Evolutionary conservation across 2,888 invertebrate species (phyloP).

Genomic region (Baccha elongata): DNA sequence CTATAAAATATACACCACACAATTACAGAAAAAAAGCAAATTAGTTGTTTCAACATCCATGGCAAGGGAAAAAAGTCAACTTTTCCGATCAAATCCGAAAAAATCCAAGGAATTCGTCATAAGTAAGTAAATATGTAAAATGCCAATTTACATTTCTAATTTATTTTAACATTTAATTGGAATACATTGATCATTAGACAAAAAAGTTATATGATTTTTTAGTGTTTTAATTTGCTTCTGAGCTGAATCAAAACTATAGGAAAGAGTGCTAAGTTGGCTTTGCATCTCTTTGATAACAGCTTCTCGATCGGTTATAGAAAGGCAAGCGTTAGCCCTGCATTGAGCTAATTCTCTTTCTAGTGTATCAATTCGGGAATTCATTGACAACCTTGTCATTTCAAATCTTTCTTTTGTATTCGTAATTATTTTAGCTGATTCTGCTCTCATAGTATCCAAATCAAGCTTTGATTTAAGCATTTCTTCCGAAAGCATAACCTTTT

Average conservation of each 20-base stretch:
- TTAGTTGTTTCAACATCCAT: no score
- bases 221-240: constrained; percentile 81
- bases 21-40: no score
- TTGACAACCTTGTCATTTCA: constrained; percentile 77
- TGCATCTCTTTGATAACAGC: constrained; percentile 81
- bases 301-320: constrained; percentile 81
- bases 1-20: no score
- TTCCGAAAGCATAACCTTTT: constrained; percentile 79
- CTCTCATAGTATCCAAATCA: constrained; percentile 80
- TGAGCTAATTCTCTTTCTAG: constrained; percentile 81
- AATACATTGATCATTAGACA: no score
- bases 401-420: constrained; percentile 80
- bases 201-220: no score
- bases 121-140: no score
- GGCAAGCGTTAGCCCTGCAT: constrained; percentile 80
- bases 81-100: no score
- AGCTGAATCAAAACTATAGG: constrained; percentile 81
- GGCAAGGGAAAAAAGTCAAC: no score
- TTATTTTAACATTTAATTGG: no score
- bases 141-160: no score
- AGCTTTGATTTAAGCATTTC: constrained; percentile 78
- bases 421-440: constrained; percentile 81
- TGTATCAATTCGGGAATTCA: constrained; percentile 79
- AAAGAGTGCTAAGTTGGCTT: constrained; percentile 80
- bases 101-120: no score